Evolutionary conservation across 2,888 invertebrate species (phyloP).

Genomic region (Drosophila quinaria): DNA sequence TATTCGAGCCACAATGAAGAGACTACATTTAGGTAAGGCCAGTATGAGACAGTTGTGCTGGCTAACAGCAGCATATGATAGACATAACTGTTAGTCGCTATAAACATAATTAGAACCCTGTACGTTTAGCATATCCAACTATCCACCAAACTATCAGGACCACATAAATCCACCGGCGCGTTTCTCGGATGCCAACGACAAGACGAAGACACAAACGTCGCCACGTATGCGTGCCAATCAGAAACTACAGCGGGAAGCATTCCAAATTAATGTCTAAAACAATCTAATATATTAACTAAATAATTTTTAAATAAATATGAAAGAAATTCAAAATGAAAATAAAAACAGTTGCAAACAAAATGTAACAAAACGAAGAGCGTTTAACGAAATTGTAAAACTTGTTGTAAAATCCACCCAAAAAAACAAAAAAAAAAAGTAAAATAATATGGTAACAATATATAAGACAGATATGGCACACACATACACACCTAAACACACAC

Average conservation of each 20-base stretch:
- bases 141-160: conserved; percentile 92
- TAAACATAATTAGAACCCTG: conserved; percentile 77
- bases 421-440: conserved; percentile 17
- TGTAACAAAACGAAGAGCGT: conserved; percentile 35
- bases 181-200: conserved; percentile 90
- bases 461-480: conserved; percentile 37
- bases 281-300: conserved; percentile 25
- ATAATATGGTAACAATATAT: conserved; percentile 30
- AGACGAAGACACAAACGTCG: conserved; percentile 85
- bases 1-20: conserved; percentile 94
- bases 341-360: conserved; percentile 45
- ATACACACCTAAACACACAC: conserved; percentile 17
- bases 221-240: conserved; percentile 86
- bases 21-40: conserved; percentile 91
- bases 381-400: conserved; percentile 58
- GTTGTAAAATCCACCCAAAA: conserved; percentile 70
- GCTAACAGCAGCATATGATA: conserved; percentile 3
- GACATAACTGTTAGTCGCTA: conserved; percentile 48
- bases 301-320: conserved; percentile 21
- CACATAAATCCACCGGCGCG: conserved; percentile 94
- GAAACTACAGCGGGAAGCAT: conserved; percentile 89
- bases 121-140: conserved; percentile 90
- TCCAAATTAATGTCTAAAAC: conserved; percentile 91
- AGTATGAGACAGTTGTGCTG: conserved; percentile 2
- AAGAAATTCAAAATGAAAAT: conserved; percentile 14